Evolutionary conservation across 2,113 vertebrate genomes (phyloP).

Genomic region (Pandion haliaetus): DNA sequence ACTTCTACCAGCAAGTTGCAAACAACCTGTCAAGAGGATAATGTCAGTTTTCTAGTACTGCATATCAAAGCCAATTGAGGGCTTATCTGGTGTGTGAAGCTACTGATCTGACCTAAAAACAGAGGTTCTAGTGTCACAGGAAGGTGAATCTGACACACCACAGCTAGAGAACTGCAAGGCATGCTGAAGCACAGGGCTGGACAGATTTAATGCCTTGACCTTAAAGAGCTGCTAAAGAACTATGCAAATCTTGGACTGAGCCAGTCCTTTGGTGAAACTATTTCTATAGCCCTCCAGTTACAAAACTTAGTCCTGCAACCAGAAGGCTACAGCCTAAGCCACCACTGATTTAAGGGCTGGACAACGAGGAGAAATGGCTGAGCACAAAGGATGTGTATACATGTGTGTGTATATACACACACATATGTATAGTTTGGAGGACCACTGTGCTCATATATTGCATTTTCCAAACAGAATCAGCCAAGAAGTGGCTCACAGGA

Average conservation of each 20-base stretch:
- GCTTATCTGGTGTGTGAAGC: constrained; percentile 42
- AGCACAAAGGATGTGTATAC: not conserved
- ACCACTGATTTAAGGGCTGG: not conserved
- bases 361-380: not conserved
- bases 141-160: not conserved
- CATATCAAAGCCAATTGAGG: constrained; percentile 74
- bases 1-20: constrained; percentile 81
- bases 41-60: constrained; percentile 75
- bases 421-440: not conserved
- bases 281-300: not conserved
- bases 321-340: not conserved
- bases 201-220: not conserved
- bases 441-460: not conserved
- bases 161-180: not conserved
- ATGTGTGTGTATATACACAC: accelerated
- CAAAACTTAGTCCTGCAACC: not conserved
- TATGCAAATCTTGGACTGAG: not conserved
- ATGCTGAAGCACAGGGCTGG: not conserved
- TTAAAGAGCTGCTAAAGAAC: not conserved
- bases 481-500: not conserved
- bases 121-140: not conserved
- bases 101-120: constrained; percentile 38
- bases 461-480: not conserved
- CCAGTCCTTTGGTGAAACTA: not conserved
- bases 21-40: constrained; percentile 82